A percentile compares a stretch with the other conserved stretches of the same genome.
These are phyloP conservation scores for Therioaphis trifolii DNA, from an alignment of 2,888 invertebrate species.

Conservation along the genomic window DNA sequence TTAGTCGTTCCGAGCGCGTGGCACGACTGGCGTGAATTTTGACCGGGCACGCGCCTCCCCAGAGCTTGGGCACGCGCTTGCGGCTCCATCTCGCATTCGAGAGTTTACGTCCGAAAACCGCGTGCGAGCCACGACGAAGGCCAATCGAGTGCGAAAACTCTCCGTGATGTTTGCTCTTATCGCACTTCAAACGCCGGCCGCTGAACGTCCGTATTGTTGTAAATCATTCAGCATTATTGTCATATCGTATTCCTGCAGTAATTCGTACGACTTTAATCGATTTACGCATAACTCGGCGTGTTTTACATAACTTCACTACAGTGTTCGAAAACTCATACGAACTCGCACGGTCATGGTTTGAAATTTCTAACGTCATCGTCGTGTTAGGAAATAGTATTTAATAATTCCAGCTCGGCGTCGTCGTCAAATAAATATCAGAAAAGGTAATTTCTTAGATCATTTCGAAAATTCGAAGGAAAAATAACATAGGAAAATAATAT, in stretches of 20 bases:
- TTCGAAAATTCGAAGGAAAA: too few relatives aligned
- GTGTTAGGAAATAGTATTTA: too few relatives aligned
- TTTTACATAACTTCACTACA: neutral
- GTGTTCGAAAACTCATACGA: too few relatives aligned
- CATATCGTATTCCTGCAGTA: too few relatives aligned
- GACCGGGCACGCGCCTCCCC: constrained; percentile 36
- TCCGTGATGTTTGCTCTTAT: neutral
- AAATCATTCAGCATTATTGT: neutral
- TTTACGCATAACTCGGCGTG: neutral
- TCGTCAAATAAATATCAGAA: too few relatives aligned
- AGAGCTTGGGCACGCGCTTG: neutral
- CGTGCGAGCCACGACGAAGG: neutral
- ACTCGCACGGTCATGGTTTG: too few relatives aligned
- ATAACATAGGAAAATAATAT: too few relatives aligned
- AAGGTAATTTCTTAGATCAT: too few relatives aligned
- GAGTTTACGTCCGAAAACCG: neutral
- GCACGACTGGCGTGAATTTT: constrained; percentile 59
- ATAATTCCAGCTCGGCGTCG: too few relatives aligned
- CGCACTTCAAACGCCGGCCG: neutral
- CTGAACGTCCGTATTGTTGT: neutral
- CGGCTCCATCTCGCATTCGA: neutral
- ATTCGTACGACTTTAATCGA: neutral
- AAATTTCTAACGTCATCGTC: too few relatives aligned
- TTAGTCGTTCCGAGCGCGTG: constrained; percentile 49
- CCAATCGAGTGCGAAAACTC: neutral